phyloP scores from a whole-genome alignment of 1,140 invertebrate species.

The Lepidotrigona ventralis region DNA sequence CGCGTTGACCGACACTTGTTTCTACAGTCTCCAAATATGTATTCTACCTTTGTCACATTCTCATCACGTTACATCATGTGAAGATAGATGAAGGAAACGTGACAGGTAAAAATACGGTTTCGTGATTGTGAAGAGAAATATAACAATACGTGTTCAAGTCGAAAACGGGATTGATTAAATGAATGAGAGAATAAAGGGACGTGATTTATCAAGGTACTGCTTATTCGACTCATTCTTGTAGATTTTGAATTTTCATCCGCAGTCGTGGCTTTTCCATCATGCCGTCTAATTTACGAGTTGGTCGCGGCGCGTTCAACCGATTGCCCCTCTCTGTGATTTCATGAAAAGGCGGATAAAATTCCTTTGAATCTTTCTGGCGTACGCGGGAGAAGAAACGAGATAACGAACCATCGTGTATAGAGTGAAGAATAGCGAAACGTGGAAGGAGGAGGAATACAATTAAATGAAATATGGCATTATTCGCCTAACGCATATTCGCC shows the following conservation, averaged over 20 bases:
- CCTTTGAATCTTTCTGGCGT: not conserved
- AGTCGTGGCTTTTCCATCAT: not conserved
- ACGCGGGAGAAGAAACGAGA: not conserved
- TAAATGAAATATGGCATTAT: not conserved
- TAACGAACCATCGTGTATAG: not conserved
- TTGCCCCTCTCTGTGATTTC: not conserved
- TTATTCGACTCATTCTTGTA: no score
- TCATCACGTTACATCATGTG: no score
- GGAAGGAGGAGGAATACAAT: not conserved
- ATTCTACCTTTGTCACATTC: no score
- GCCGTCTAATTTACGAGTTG: constrained; percentile 15
- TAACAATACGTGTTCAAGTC: not conserved
- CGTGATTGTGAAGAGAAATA: not conserved
- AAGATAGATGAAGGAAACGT: not conserved
- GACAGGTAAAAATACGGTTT: not conserved
- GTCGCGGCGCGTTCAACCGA: not conserved
- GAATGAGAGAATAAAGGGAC: no score
- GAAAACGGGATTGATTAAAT: no score
- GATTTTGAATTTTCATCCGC: not conserved
- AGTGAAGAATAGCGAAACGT: not conserved
- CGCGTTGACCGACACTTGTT: no score
- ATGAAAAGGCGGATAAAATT: not conserved
- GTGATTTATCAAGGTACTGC: no score
- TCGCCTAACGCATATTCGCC: not conserved
- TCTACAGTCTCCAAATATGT: no score